These are phyloP conservation scores for Phalacrocorax carbo DNA, from an alignment of 2,113 vertebrate species.

Conservation along the genomic window DNA sequence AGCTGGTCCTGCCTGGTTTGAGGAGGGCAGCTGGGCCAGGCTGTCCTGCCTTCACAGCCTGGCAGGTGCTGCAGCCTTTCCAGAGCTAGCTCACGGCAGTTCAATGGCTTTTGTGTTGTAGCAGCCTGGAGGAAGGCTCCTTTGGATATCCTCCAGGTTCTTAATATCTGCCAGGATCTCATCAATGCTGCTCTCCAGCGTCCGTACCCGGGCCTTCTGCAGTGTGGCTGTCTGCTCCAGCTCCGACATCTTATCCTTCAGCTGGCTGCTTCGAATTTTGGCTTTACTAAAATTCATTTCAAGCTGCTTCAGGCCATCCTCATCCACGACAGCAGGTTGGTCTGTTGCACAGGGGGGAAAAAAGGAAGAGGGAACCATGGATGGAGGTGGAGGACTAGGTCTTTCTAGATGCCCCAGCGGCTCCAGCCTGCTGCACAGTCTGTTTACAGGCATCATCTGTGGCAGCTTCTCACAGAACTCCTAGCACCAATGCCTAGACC, in stretches of 20 bases:
- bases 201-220: conserved; percentile 64
- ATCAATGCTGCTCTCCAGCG: conserved; percentile 78
- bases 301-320: conserved; percentile 65
- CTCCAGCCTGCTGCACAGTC: neutral
- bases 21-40: neutral
- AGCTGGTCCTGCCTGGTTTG: neutral
- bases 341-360: conserved; percentile 68
- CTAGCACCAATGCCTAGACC: neutral
- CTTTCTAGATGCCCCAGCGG: neutral
- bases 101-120: conserved; percentile 85
- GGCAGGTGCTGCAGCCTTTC: neutral
- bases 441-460: neutral
- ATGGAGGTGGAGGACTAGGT: neutral
- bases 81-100: conserved; percentile 69
- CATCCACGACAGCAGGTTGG: conserved; percentile 69
- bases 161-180: conserved; percentile 81
- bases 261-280: conserved; percentile 53
- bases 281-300: conserved; percentile 67
- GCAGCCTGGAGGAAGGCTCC: conserved; percentile 81
- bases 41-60: neutral
- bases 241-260: conserved; percentile 73
- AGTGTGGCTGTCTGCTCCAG: conserved; percentile 72
- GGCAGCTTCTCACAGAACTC: neutral
- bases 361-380: neutral
- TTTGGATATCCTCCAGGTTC: conserved; percentile 87